phyloP scores from a whole-genome alignment of 2,797 vertebrate genomes.

The Crenichthys baileyi region DNA sequence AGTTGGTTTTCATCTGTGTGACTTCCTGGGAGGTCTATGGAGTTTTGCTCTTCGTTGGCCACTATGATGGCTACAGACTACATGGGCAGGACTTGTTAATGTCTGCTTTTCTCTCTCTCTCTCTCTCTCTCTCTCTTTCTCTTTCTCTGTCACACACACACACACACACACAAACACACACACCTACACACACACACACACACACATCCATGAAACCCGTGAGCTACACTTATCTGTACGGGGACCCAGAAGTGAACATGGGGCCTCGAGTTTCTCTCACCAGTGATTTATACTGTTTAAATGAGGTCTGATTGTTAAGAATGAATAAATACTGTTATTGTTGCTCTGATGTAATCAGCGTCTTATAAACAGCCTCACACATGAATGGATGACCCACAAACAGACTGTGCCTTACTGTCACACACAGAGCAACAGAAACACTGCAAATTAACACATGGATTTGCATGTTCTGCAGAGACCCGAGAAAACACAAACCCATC shows the following conservation, averaged over 20 bases:
- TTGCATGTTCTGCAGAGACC: slow-evolving; percentile 1
- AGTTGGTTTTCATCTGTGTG: not conserved
- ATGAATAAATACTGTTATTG: slow-evolving; percentile 73
- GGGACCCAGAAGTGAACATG: slow-evolving; percentile 10
- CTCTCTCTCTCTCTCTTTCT: not conserved
- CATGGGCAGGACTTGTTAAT: slow-evolving; percentile 59
- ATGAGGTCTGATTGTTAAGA: slow-evolving; percentile 79
- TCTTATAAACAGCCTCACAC: slow-evolving; percentile 24
- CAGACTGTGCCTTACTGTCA: slow-evolving; percentile 28
- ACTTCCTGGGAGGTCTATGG: slow-evolving; percentile 65
- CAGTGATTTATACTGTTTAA: slow-evolving; percentile 80
- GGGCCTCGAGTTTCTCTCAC: slow-evolving; percentile 13
- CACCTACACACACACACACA: too few relatives aligned
- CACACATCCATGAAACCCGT: slow-evolving; percentile 32
- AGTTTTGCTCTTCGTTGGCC: slow-evolving; percentile 57
- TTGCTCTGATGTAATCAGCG: slow-evolving; percentile 61
- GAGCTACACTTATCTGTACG: slow-evolving; percentile 28
- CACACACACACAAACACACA: slow-evolving; percentile 19
- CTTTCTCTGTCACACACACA: slow-evolving; percentile 10
- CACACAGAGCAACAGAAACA: slow-evolving; percentile 33
- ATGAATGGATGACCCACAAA: slow-evolving; percentile 31
- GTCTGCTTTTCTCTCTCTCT: slow-evolving; percentile 27
- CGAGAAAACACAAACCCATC: slow-evolving; percentile 10
- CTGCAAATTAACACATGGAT: slow-evolving; percentile 34
- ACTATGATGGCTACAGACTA: slow-evolving; percentile 63